Conservation (phyloP, 2,113 vertebrate genomes). For the Gobius niger region DNA sequence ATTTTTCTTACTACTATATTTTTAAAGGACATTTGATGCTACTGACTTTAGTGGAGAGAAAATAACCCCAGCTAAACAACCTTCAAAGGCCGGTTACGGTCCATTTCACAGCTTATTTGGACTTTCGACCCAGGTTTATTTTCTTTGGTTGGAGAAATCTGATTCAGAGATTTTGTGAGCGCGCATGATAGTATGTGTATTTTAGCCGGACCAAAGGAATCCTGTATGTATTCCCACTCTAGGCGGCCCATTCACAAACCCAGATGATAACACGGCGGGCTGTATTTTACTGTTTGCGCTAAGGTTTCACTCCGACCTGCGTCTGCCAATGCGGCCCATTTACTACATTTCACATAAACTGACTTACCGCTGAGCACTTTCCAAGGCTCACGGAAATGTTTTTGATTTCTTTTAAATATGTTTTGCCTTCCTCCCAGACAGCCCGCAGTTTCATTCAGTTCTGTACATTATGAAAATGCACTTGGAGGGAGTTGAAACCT, state of each 20-base stretch:
- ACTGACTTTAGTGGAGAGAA: neutral
- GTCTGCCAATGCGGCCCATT: slow-evolving; percentile 3
- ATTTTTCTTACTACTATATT: neutral
- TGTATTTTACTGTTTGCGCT: slow-evolving; percentile 9
- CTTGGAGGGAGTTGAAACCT: slow-evolving; percentile 37
- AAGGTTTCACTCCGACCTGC: neutral
- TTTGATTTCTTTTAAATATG: slow-evolving; percentile 18
- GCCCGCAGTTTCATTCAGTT: slow-evolving; percentile 32
- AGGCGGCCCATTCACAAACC: slow-evolving; percentile 8
- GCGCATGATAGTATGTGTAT: slow-evolving; percentile 1
- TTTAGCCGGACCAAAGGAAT: slow-evolving; percentile 3
- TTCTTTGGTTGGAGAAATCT: slow-evolving; percentile 3
- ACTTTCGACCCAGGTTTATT: slow-evolving; percentile 4
- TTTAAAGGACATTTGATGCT: neutral
- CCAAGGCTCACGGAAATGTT: slow-evolving; percentile 26
- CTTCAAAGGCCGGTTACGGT: slow-evolving; percentile 8
- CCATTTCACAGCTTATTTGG: slow-evolving; percentile 5
- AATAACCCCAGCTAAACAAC: neutral
- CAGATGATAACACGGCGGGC: slow-evolving; percentile 5
- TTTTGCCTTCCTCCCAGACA: slow-evolving; percentile 19
- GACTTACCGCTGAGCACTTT: slow-evolving; percentile 20
- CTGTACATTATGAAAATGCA: slow-evolving; percentile 33
- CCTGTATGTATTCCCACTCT: neutral
- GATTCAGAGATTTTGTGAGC: slow-evolving; percentile 4
- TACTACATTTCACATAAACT: slow-evolving; percentile 14